Conservation (phyloP, 2,888 invertebrate species). For the Hoplodrina ambigua region DNA sequence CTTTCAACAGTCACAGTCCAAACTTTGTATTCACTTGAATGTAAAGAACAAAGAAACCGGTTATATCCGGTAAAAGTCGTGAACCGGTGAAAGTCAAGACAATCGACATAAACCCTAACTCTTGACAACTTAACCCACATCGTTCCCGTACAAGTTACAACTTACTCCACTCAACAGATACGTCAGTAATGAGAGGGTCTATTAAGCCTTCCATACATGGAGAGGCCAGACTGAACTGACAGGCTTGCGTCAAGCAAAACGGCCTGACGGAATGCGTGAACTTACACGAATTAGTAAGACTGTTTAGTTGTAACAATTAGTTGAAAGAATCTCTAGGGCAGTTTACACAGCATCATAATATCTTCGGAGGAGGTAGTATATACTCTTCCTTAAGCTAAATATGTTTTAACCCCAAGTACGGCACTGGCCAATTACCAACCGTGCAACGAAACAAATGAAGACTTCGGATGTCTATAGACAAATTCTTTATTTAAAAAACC, state of each 20-base stretch:
- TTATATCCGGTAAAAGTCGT: constrained; percentile 3
- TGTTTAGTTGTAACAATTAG: neutral
- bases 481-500: no score
- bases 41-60: neutral
- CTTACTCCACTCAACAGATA: constrained; percentile 53
- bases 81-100: constrained; percentile 27
- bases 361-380: no score
- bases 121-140: constrained; percentile 31
- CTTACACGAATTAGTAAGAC: neutral
- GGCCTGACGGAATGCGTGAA: neutral
- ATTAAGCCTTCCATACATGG: constrained; percentile 20
- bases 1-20: no score
- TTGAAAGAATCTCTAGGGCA: no score
- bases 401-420: no score
- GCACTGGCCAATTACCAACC: no score
- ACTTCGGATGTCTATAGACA: no score
- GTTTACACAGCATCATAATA: no score
- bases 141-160: constrained; percentile 39
- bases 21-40: constrained; percentile 2
- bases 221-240: neutral
- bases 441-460: no score
- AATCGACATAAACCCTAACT: constrained; percentile 30
- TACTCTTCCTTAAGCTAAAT: no score
- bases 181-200: constrained; percentile 49
- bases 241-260: neutral